Base-by-base conservation (phyloP, 1,140 invertebrate genomes). In the Oncopeltus fasciatus region DNA sequence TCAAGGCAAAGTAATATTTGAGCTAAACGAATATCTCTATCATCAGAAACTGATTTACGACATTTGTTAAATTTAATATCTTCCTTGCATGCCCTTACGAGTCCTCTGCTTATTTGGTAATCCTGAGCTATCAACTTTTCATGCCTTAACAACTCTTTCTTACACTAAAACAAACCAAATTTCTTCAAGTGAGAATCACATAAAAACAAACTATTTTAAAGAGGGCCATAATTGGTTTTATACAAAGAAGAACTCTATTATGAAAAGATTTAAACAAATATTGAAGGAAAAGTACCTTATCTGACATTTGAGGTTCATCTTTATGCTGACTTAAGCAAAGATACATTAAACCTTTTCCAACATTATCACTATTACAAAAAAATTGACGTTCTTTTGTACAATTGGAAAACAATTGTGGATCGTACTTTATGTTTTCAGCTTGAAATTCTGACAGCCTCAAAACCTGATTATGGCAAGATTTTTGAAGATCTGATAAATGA, bases 1-100 rank as follows among this genome's bases (percentile, higher is more conserved):
- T 98, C 95, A 59, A 99, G 76, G 74, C 95, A 99, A 0, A 97
- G 74, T 38, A 99, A 77, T 65, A 98, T 91, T 73, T 92, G 87
- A 16, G 93, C 91, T 29, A 97, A 75, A 62, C 88, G 79, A 18
- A 92, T 83, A 69, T 87, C 85, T 73, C 87, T 88, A 67, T 93
- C 87, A 60, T 88, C 82, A 3, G 84, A 84, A 0, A 85, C 83
- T 62, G 83, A 80, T 74, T 83, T 83, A 26, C 86, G 76, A 74
- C 87, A 86, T 59, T 85, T 84, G 71, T 91, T 83, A 62, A 78
- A 81, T 69, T 85, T 84, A 31, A 99, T 95, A 70, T 98, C 94
- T 61, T 90, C 84, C 69, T 84, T 86, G 71, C 95, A 99, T 16
- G 90, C 84, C 71, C 84, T 84, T 14, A 87, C 87, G 44, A 98